Base-by-base conservation (phyloP, 2,113 vertebrate genomes). In the Falcunculus frontatus region DNA sequence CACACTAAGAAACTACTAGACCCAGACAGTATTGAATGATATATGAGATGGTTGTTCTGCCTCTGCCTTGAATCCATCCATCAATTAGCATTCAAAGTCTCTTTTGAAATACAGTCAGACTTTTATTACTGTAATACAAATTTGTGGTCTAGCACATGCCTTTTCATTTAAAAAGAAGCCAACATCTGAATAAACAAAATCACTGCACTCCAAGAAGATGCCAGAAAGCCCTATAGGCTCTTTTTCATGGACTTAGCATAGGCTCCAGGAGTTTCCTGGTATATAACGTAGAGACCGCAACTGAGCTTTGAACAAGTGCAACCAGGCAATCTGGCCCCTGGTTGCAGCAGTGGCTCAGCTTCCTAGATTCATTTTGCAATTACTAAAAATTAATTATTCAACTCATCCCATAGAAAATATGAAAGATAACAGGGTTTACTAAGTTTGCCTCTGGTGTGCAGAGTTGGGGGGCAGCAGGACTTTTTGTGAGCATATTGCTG, bases 1-100 rank as follows among this genome's bases (percentile, higher is more conserved):
- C 92, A 83, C 96, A 69, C 77, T 96, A 80, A 96, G 97, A 97
- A 97, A 90, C 4, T 41, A 35, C 84, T 93, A 96, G 91, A 94
- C 87, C 77, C 89, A 96, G 95, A 94, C 93, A 95, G 97, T 96
- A 94, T 81, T 98, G 96, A 97, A 97, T 98, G 97, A 97, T 96
- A 97, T 92, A 97, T 93, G 93, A 97, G 89, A 96, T 89, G 95
- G 85, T 96, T 97, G 89, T 95, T 96, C 69, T 97, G 96, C 95
- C 91, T 97, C 91, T 96, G 86, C 87, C 94, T 97, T 91, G 89
- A 94, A 92, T 94, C 96, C 93, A 97, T 97, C 86, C 76, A 96
- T 97, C 96, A 97, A 97, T 97, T 98, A 96, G 82, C 56, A 94
- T 95, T 96, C 90, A 93, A 96, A 97, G 81, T 96, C 93, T 93